Conservation (phyloP, 2,888 invertebrate species). For the Euphydryas editha region DNA sequence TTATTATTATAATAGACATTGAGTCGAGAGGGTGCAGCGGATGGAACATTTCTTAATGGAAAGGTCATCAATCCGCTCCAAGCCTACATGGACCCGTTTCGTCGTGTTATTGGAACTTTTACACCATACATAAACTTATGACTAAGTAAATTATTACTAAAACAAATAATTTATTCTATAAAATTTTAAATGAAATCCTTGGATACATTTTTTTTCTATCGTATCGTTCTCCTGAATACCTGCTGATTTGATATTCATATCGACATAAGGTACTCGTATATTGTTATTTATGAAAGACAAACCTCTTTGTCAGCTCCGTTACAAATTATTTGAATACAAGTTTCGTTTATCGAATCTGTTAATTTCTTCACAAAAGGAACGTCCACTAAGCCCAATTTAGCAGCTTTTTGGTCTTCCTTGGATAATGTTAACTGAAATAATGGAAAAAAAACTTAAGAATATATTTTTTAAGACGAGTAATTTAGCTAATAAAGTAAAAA, state of each 20-base stretch:
- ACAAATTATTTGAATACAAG: slow-evolving; percentile 57
- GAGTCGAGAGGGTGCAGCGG: no score
- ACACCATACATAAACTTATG: background rate
- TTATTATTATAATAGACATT: background rate
- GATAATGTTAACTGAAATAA: slow-evolving; percentile 58
- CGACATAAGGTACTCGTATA: no score
- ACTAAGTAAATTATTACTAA: no score
- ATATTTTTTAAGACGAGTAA: background rate
- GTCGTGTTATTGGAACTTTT: no score
- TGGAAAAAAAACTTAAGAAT: background rate
- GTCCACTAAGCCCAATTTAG: slow-evolving; percentile 59
- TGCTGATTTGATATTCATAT: no score
- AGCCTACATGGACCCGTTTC: no score
- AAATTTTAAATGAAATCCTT: no score
- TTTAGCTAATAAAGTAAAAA: background rate
- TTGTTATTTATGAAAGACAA: background rate
- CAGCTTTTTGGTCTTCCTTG: slow-evolving; percentile 53
- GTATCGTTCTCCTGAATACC: no score
- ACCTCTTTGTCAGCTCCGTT: slow-evolving; percentile 56
- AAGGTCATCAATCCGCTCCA: no score
- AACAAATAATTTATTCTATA: no score
- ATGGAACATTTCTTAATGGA: no score
- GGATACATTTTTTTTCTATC: no score
- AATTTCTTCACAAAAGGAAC: slow-evolving; percentile 52
- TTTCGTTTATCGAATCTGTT: slow-evolving; percentile 52